A percentile compares a stretch with the other conserved stretches of the same genome.
These are phyloP conservation scores for Tethya wilhelma DNA, from an alignment of 37 sponge, comb jelly and placozoan species.

Conservation along the genomic window DNA sequence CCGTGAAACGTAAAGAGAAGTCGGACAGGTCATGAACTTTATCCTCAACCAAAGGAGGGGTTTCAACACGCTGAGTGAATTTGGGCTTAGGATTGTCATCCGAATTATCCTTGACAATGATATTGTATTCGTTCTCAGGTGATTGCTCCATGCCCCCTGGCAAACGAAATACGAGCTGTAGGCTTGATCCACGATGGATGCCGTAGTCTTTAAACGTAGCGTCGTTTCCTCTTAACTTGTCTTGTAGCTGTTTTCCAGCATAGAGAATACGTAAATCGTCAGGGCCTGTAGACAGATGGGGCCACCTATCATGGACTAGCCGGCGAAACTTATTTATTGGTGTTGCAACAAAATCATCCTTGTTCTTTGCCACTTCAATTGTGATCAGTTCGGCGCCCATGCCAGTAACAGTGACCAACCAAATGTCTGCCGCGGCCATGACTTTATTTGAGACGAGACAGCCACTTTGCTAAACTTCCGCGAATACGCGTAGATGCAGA, in stretches of 20 bases:
- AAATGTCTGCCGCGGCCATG: background rate
- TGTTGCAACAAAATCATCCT: constrained; percentile 33
- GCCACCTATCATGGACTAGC: constrained; percentile 8
- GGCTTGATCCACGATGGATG: constrained; percentile 44
- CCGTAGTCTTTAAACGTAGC: constrained; percentile 43
- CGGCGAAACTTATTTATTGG: constrained; percentile 20
- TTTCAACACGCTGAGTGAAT: constrained; percentile 20
- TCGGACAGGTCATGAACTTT: constrained; percentile 1
- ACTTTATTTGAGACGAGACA: too few relatives aligned
- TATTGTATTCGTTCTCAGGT: too few relatives aligned
- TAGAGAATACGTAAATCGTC: constrained; percentile 44
- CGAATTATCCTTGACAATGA: too few relatives aligned
- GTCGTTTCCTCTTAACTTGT: constrained; percentile 11
- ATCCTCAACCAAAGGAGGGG: background rate
- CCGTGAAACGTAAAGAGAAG: constrained; percentile 31
- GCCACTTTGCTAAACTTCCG: too few relatives aligned
- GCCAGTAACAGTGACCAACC: constrained; percentile 34
- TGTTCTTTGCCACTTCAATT: constrained; percentile 10
- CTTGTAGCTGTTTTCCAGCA: constrained; percentile 58
- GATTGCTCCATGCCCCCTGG: constrained; percentile 33
- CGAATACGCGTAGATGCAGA: too few relatives aligned
- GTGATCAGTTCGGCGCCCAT: constrained; percentile 36
- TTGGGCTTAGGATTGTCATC: background rate
- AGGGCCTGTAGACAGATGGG: constrained; percentile 1
- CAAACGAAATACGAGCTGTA: constrained; percentile 49